phyloP scores from a whole-genome alignment of 2,113 vertebrate genomes.

The Poeciliopsis prolifica region DNA sequence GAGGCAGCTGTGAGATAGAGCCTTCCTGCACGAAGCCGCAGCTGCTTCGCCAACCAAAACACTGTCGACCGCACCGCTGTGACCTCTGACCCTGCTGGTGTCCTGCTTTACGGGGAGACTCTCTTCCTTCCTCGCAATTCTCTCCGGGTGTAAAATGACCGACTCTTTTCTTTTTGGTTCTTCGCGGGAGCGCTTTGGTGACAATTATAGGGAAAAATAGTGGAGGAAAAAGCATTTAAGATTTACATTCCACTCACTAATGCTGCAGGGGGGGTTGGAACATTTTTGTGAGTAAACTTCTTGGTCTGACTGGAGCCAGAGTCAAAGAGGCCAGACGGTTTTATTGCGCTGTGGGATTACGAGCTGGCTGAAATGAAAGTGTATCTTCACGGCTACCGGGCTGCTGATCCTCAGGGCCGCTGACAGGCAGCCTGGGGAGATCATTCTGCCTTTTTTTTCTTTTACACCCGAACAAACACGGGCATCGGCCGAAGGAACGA shows the following conservation, averaged over 20 bases:
- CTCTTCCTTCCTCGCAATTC: conserved; percentile 43
- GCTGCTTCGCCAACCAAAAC: conserved; percentile 54
- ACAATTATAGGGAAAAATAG: conserved; percentile 25
- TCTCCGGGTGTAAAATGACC: conserved; percentile 42
- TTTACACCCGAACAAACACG: conserved; percentile 55
- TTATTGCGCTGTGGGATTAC: conserved; percentile 77
- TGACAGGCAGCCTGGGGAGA: conserved; percentile 48
- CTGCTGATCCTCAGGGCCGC: conserved; percentile 53
- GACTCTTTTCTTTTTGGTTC: conserved; percentile 31
- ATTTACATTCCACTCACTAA: conserved; percentile 69
- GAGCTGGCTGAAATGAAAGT: conserved; percentile 74
- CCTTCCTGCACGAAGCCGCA: conserved; percentile 38
- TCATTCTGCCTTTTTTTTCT: conserved; percentile 4
- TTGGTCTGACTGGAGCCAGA: conserved; percentile 75
- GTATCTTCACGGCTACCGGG: conserved; percentile 68
- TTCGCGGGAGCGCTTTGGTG: conserved; percentile 38
- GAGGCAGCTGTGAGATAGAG: conserved; percentile 51
- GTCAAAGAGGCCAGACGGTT: conserved; percentile 70
- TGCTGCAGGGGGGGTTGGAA: conserved; percentile 11
- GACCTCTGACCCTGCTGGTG: conserved; percentile 49
- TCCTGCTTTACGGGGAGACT: conserved; percentile 44
- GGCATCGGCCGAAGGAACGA: conserved; percentile 41
- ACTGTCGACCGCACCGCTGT: conserved; percentile 31
- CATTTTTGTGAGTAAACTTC: conserved; percentile 69
- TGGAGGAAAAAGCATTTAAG: conserved; percentile 30